Evolutionary conservation across 2,113 vertebrate genomes (phyloP), one percentile per base, ranked within the genome.

Genomic region (Gyps fulvus): DNA sequence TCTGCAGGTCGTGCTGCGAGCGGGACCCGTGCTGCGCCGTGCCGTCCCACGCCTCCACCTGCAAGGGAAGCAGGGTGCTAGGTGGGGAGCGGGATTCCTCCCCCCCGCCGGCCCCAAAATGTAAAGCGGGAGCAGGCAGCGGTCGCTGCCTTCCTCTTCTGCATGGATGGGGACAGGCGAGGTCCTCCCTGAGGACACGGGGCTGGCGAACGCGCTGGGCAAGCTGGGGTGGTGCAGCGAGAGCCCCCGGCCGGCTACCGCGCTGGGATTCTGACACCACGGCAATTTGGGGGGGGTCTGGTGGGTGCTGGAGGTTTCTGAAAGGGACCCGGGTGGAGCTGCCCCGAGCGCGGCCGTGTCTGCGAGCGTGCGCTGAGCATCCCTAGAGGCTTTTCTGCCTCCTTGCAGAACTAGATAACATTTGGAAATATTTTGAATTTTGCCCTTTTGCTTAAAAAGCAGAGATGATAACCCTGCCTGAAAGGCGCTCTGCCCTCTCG

Each of bases 1-100:
- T 94, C 85, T 93, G 96, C 94, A 98, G 73, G 40, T 66, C 8
- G 87, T 98, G 98, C 70, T 8, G 94, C 1, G 43, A 94, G 29
- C 26, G 26, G 38, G 82, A 69, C 0, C 25, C 4, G 0, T 70
- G 50, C 55, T 13, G 94, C 1, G 83, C 31, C 18, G 13, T 47
- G 0, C 10, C 2, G 3, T 88, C 57, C 47, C 97, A 89, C 34
- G 12, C 70, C 84, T 91, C 25, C 91, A 96, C 94, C 96, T 97
- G 93, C 45, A 8, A 58, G 76, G 63, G 5, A 57, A 82, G 32
- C 17, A 0, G 57, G 16, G 63, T 4, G 34, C 38, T 57, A 1
- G 52, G 5, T 29, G 66, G 49, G 32, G 49, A 69, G 42, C 2
- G 0, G 71, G 78, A 19, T 49, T 3, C 50, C 19, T 18, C 27